A percentile compares a stretch with the other conserved stretches of the same genome.
phyloP scores from a whole-genome alignment of 1,140 invertebrate species.

The Zaprionus ghesquierei region DNA sequence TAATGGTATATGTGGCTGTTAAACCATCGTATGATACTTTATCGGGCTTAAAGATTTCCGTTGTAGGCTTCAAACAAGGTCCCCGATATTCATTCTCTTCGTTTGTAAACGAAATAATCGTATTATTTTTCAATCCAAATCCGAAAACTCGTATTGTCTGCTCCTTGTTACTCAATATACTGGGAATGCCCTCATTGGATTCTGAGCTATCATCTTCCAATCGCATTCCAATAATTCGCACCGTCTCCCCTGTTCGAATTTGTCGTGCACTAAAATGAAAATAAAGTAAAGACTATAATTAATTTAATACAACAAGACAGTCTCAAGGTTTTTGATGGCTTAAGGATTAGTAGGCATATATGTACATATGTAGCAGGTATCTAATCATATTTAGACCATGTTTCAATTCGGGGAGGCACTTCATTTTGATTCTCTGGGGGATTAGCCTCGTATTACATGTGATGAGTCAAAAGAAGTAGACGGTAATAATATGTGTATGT shows the following conservation, averaged over 20 bases:
- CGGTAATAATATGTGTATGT: background rate
- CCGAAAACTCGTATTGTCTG: conserved; percentile 90
- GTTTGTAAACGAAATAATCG: conserved; percentile 89
- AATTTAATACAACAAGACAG: background rate
- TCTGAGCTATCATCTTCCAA: conserved; percentile 86
- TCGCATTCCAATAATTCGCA: conserved; percentile 85
- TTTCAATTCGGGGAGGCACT: background rate
- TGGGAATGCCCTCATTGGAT: conserved; percentile 87
- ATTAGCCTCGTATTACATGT: background rate
- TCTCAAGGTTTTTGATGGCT: background rate
- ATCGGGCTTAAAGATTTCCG: conserved; percentile 82
- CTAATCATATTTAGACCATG: background rate
- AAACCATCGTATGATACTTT: conserved; percentile 82
- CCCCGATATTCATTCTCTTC: conserved; percentile 83
- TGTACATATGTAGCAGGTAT: too few species aligned
- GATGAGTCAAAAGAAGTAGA: background rate
- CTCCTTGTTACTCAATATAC: conserved; percentile 85
- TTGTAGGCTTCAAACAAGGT: conserved; percentile 84
- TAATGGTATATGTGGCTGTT: conserved; percentile 85
- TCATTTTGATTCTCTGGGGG: background rate
- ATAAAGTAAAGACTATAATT: background rate
- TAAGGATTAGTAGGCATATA: background rate
- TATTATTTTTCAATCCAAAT: conserved; percentile 86
- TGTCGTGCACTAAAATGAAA: background rate
- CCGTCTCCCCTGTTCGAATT: conserved; percentile 8